These are phyloP conservation scores for Camponotus pennsylvanicus DNA, from an alignment of 1,140 invertebrate species.

Conservation along the genomic window DNA sequence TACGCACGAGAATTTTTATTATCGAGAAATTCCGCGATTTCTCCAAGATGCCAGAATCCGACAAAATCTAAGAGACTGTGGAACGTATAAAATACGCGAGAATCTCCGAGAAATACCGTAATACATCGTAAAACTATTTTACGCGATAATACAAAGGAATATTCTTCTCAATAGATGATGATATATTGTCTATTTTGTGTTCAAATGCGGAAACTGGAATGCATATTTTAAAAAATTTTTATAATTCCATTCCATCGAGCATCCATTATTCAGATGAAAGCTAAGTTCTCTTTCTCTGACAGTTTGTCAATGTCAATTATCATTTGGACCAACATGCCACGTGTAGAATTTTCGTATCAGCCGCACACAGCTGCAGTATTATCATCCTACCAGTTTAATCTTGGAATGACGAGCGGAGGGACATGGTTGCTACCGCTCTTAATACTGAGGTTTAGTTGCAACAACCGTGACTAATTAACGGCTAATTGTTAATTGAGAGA, in stretches of 20 bases:
- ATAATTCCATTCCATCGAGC: neutral
- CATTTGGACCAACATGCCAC: slow-evolving; percentile 1
- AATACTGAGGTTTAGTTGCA: slow-evolving; percentile 1
- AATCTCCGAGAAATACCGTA: neutral
- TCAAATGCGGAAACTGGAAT: neutral
- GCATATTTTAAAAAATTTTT: neutral
- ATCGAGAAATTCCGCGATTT: neutral
- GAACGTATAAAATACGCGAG: neutral
- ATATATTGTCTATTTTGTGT: neutral
- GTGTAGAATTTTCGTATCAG: slow-evolving; percentile 36
- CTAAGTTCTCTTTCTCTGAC: too few species aligned
- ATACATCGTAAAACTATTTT: neutral
- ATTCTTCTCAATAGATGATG: neutral
- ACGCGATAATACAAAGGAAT: neutral
- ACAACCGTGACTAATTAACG: slow-evolving; percentile 28
- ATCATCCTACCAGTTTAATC: slow-evolving; percentile 42
- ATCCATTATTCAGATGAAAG: too few species aligned
- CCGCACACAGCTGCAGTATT: neutral
- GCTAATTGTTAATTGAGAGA: slow-evolving; percentile 42
- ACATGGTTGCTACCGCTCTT: neutral
- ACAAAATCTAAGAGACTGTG: neutral
- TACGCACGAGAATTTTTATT: slow-evolving; percentile 33
- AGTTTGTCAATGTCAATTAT: slow-evolving; percentile 36
- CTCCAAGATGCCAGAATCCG: neutral
- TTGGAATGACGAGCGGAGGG: neutral